Evolutionary conservation across 1,140 invertebrate genomes (phyloP), one percentile per base, ranked within the genome.

Genomic region (Euwallacea similis): DNA sequence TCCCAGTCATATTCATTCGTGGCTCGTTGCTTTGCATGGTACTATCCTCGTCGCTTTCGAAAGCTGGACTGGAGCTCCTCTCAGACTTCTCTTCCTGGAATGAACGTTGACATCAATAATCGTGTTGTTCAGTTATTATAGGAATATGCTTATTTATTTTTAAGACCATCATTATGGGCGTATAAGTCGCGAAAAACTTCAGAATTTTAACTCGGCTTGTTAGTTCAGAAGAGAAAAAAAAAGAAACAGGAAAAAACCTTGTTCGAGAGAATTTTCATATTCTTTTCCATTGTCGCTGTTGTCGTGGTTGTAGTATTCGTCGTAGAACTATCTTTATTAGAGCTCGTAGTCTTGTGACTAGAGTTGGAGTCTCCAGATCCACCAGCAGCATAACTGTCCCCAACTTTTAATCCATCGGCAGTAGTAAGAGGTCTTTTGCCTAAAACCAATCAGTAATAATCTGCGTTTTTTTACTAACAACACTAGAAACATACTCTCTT

Each of bases 41-140:
- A 71, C 91, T 93, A 71, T 94, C 93, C 56, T 98, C 95, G 81
- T 98, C 96, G 0, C 96, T 98, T 73, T 98, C 96, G 81, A 98
- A 98, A 0, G 93, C 94, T 0, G 96, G 95, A 80, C 94, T 97
- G 77, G 94, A 97, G 0, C 95, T 97, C 42, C 95, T 84, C 81
- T 98, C 95, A 8, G 93, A 93, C 81, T 92, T 92, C 75, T 93
- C 88, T 2, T 80, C 75, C 42, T 79, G 71, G 0, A 62, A 76
- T n/a, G 11, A 53, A 43, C 46, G 47, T 63, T 71, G 16, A n/a
- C 4, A 33, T 33, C 21, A 2, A 33, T 33, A 33, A 33, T 33
- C 21, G 21, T 33, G 21, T 15, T 9, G n/a, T 7, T 50, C 42
- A 16, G 21, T 4, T 33, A 33, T 33, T 33, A 33, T 33, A 33